Percentiles rank a stretch among this genome's conserved stretches.
Evolutionary conservation across 2,797 vertebrate species (phyloP).

Genomic region (Xyrichtys novacula): DNA sequence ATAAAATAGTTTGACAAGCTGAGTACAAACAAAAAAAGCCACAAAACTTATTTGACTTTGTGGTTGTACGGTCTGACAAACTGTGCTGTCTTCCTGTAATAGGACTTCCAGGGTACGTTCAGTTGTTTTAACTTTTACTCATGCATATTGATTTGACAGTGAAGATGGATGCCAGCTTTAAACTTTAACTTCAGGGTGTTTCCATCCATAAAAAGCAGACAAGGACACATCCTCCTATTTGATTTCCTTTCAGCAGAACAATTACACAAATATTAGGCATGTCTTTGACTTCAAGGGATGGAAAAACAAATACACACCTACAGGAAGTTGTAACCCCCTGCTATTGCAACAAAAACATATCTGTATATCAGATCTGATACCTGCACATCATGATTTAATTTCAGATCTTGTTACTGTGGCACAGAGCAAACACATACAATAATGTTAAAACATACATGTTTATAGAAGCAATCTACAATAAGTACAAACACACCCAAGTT

Average conservation of each 20-base stretch:
- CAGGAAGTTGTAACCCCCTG: background rate
- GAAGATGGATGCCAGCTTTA: background rate
- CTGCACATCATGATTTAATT: slow-evolving; percentile 6
- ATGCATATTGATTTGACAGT: background rate
- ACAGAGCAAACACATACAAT: slow-evolving; percentile 19
- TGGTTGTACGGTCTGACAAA: too few species aligned
- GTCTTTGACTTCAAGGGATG: background rate
- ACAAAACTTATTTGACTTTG: too few species aligned
- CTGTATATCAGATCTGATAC: background rate
- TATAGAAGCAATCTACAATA: background rate
- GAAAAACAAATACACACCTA: background rate
- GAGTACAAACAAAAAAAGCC: too few species aligned
- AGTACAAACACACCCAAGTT: slow-evolving; percentile 5
- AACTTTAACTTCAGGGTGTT: background rate
- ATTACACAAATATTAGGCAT: background rate
- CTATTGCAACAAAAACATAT: background rate
- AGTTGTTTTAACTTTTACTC: too few species aligned
- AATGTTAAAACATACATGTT: too few species aligned
- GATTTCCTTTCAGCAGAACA: background rate
- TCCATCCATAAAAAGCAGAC: background rate
- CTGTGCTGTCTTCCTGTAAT: too few species aligned
- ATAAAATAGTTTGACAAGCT: too few species aligned
- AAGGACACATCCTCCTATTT: background rate
- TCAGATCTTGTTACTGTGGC: slow-evolving; percentile 14
- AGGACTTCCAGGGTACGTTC: too few species aligned